These are phyloP conservation scores for Oncorhynchus masou DNA, from an alignment of 2,113 vertebrate species.

Conservation along the genomic window DNA sequence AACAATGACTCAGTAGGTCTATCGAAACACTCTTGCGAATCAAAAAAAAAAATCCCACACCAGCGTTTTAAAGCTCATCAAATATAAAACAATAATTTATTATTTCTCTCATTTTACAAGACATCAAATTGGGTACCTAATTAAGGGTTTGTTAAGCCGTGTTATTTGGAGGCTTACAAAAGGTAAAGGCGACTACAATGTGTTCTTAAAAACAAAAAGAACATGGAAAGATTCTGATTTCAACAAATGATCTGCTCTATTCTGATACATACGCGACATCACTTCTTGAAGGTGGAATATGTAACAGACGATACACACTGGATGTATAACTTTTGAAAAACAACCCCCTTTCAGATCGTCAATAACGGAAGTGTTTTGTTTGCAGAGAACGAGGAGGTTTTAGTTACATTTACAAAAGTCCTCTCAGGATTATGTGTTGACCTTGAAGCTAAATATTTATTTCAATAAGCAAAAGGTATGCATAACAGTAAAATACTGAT, in stretches of 20 bases:
- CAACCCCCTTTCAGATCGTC: constrained; percentile 46
- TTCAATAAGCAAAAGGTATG: constrained; percentile 73
- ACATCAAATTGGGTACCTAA: constrained; percentile 82
- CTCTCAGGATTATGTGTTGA: constrained; percentile 51
- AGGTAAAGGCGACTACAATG: constrained; percentile 78
- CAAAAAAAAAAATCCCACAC: constrained; percentile 49
- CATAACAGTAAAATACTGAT: constrained; percentile 82
- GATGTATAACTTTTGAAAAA: constrained; percentile 43
- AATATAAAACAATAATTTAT: constrained; percentile 99
- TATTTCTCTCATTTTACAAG: constrained; percentile 89
- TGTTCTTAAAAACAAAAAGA: constrained; percentile 69
- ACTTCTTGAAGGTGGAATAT: constrained; percentile 26
- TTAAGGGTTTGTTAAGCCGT: constrained; percentile 79
- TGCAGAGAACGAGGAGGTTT: constrained; percentile 55
- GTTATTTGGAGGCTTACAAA: constrained; percentile 80
- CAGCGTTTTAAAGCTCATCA: constrained; percentile 70
- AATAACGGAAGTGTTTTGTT: constrained; percentile 45
- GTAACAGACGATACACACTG: constrained; percentile 43
- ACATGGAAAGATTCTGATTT: constrained; percentile 69
- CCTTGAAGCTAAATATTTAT: constrained; percentile 68
- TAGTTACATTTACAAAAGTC: constrained; percentile 65
- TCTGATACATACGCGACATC: constrained; percentile 38
- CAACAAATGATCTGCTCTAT: constrained; percentile 56
- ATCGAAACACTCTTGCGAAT: constrained; percentile 12
- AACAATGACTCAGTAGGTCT: too few species aligned